Percentiles rank a stretch among this genome's conserved stretches.
Conservation (phyloP, 2,888 invertebrate species). For the Drosophila pegasa region DNA sequence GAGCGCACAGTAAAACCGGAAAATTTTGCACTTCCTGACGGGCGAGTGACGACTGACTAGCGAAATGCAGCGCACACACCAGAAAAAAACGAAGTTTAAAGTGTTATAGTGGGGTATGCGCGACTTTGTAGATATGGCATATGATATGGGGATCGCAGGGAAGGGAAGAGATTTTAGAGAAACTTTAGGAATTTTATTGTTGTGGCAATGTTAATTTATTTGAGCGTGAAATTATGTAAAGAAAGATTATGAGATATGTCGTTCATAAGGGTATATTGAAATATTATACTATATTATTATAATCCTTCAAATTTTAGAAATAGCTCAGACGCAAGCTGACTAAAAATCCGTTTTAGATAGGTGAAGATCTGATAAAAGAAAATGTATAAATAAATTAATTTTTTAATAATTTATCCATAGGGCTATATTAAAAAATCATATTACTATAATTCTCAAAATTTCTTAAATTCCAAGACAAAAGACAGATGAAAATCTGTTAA, state of each 20-base stretch:
- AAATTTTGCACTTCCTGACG: slow-evolving; percentile 76
- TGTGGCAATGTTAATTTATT: too few species aligned
- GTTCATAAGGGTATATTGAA: too few species aligned
- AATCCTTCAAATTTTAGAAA: too few species aligned
- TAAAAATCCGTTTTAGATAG: background rate
- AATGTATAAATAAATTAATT: background rate
- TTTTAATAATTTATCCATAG: too few species aligned
- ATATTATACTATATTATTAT: too few species aligned
- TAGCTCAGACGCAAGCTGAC: background rate
- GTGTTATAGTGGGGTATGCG: background rate
- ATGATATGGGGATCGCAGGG: background rate
- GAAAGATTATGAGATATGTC: background rate
- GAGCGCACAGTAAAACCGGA: slow-evolving; percentile 74
- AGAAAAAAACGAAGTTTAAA: slow-evolving; percentile 8
- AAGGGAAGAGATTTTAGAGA: too few species aligned
- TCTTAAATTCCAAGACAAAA: too few species aligned
- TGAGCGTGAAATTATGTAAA: background rate
- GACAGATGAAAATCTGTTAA: too few species aligned
- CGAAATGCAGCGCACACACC: slow-evolving; percentile 41
- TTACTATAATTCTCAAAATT: too few species aligned
- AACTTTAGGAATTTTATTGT: background rate
- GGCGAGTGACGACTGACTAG: slow-evolving; percentile 57
- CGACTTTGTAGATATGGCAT: slow-evolving; percentile 2
- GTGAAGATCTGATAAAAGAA: background rate
- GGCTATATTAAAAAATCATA: too few species aligned